Percentiles rank a stretch among this genome's conserved stretches.
Evolutionary conservation across 2,113 vertebrate genomes (phyloP).

Genomic region (Rostratula benghalensis): DNA sequence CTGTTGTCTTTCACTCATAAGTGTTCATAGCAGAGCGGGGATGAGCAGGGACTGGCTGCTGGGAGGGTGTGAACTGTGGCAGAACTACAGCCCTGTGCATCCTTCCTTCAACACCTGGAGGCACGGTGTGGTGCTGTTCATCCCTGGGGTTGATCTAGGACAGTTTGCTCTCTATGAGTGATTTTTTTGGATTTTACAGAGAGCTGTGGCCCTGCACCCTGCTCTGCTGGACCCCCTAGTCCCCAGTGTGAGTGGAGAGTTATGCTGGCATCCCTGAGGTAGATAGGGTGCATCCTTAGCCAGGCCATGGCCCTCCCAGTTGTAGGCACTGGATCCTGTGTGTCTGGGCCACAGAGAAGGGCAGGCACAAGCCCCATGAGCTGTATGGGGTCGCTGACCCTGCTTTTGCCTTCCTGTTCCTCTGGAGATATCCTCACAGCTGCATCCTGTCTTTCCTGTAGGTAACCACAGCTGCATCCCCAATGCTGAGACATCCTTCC

Average conservation of each 20-base stretch:
- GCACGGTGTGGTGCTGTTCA: not conserved
- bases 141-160: not conserved
- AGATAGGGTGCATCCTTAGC: not conserved
- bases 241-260: not conserved
- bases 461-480: conserved; percentile 98
- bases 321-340: rapidly evolving
- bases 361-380: rapidly evolving
- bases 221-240: rapidly evolving
- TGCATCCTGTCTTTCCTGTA: not conserved
- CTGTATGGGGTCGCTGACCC: not conserved
- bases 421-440: not conserved
- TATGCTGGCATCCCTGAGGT: not conserved
- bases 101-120: not conserved
- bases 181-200: not conserved
- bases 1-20: not conserved
- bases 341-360: not conserved
- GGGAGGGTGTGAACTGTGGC: not conserved
- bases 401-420: not conserved
- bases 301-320: not conserved
- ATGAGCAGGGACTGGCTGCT: not conserved
- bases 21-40: rapidly evolving
- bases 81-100: not conserved
- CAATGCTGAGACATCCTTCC: conserved; percentile 94
- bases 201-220: not conserved
- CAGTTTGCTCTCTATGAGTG: rapidly evolving